Percentiles rank a stretch among this genome's conserved stretches.
These are phyloP conservation scores for Frankliniella intonsa DNA, from an alignment of 2,888 invertebrate species.

Conservation along the genomic window DNA sequence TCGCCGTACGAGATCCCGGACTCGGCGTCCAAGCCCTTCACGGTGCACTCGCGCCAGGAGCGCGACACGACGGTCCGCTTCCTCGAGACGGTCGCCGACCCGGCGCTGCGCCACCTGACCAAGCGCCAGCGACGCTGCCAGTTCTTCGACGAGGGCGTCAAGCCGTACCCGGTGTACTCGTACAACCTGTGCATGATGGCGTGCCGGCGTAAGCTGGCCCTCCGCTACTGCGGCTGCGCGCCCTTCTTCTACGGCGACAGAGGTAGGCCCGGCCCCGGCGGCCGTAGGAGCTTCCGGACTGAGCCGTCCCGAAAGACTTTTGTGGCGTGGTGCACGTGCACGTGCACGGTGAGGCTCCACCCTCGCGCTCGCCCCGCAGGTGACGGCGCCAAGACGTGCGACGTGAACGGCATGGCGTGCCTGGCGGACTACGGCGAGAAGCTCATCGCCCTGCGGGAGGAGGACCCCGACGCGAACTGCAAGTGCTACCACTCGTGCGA, in stretches of 20 bases:
- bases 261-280: slow-evolving; percentile 46
- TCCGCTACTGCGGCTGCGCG: slow-evolving; percentile 61
- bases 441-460: slow-evolving; percentile 47
- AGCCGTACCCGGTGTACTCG: slow-evolving; percentile 63
- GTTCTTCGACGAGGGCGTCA: slow-evolving; percentile 61
- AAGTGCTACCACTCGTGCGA: slow-evolving; percentile 49
- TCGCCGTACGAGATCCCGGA: slow-evolving; percentile 57
- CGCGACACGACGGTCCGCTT: slow-evolving; percentile 39
- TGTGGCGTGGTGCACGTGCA: too few relatives aligned
- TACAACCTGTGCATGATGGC: slow-evolving; percentile 66
- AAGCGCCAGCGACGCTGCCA: slow-evolving; percentile 42
- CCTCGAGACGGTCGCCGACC: slow-evolving; percentile 38
- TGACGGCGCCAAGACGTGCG: slow-evolving; percentile 44
- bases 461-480: slow-evolving; percentile 42
- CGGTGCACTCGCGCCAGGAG: slow-evolving; percentile 39
- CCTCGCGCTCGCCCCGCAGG: background rate
- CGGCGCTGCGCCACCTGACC: slow-evolving; percentile 37
- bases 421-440: slow-evolving; percentile 46
- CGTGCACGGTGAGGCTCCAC: too few relatives aligned
- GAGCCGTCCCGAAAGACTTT: too few relatives aligned
- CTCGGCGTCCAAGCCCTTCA: slow-evolving; percentile 46
- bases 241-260: slow-evolving; percentile 68
- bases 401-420: slow-evolving; percentile 53
- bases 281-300: too few relatives aligned
- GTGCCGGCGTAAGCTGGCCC: slow-evolving; percentile 60